A percentile compares a stretch with the other conserved stretches of the same genome.
Conservation (phyloP, 2,888 invertebrate species). For the Caenorhabditis sulstoni region DNA sequence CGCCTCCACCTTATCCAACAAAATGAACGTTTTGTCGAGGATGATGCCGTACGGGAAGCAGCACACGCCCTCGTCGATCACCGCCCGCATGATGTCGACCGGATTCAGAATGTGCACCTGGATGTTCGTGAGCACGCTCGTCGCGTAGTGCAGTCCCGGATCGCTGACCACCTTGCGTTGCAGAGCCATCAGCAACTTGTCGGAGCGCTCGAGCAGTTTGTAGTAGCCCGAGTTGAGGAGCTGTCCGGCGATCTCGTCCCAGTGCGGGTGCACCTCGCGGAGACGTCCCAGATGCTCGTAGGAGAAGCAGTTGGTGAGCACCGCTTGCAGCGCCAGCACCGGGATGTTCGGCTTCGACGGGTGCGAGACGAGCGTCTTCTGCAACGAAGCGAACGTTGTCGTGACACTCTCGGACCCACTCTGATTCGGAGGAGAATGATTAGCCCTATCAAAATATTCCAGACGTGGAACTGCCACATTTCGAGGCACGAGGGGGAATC, state of each 20-base stretch:
- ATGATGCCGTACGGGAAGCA: constrained; percentile 79
- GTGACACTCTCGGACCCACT: too few species aligned
- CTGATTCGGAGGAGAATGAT: neutral
- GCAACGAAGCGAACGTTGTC: too few species aligned
- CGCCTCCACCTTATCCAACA: constrained; percentile 71
- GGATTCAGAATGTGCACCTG: constrained; percentile 79
- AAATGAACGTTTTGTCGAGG: constrained; percentile 73
- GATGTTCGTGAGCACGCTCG: constrained; percentile 74
- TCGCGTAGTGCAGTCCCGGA: constrained; percentile 69
- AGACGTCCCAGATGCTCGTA: constrained; percentile 71
- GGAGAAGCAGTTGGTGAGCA: constrained; percentile 69
- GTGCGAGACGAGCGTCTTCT: constrained; percentile 34
- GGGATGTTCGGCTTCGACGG: constrained; percentile 55
- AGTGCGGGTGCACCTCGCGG: constrained; percentile 77
- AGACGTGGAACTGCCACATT: neutral
- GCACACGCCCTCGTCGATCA: constrained; percentile 79
- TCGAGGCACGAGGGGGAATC: neutral
- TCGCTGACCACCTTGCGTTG: constrained; percentile 67
- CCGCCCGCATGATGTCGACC: constrained; percentile 78
- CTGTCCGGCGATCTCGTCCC: constrained; percentile 79
- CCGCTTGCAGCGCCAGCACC: constrained; percentile 70
- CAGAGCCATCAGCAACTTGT: constrained; percentile 68
- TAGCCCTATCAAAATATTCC: neutral
- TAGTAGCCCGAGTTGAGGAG: constrained; percentile 77
- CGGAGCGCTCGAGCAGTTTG: constrained; percentile 71